Base-by-base conservation (phyloP, 2,113 vertebrate genomes). In the Muntiacus reevesi region DNA sequence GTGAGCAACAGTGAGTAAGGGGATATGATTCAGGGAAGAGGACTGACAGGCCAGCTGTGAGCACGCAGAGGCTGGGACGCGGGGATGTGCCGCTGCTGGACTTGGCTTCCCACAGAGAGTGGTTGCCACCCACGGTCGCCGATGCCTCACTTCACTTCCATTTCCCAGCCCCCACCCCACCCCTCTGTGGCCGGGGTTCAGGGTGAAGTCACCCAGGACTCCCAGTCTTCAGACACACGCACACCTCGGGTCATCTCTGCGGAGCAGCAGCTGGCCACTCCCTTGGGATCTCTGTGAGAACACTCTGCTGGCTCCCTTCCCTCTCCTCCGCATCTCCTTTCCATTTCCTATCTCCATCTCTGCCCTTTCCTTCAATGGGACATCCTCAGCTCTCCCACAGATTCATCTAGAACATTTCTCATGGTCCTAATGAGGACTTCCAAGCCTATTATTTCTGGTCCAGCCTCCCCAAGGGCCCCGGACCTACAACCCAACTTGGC, bases 1-100 rank as follows among this genome's bases (percentile, higher is more conserved):
- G 47, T 94, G 96, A 97, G 94, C 89, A 83, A 89, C 50, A 45
- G 45, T 97, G 98, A 98, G 97, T 93, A 97, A 98, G 71, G 95
- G 97, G 97, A 91, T 97, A 40, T 98, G 96, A 98, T 93, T 98
- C 97, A 98, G 94, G 76, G 13, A 30, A 3, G 67, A 89, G 30
- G 81, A 57, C 87, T 62, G 93, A 11, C 36, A 0, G 62, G 50
- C 79, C 95, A 82, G 89, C 62, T 54, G n/a, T 6, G 67, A 78
- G 6, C 6, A 12, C 0, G 47, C 52, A 89, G n/a, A n/a, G 71
- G 91, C 25, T 8, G 6, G 86, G 60, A 4, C 30, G 7, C 12
- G 6, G 3, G 28, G 91, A 86, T 30, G 60, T 7, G 10, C 25
- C 7, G 8, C 76, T 4, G 17, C 86, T 59, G 21, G 3, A 64